Evolutionary conservation across 2,797 vertebrate genomes (phyloP), one percentile per base, ranked within the genome.

Genomic region (Tadarida brasiliensis): DNA sequence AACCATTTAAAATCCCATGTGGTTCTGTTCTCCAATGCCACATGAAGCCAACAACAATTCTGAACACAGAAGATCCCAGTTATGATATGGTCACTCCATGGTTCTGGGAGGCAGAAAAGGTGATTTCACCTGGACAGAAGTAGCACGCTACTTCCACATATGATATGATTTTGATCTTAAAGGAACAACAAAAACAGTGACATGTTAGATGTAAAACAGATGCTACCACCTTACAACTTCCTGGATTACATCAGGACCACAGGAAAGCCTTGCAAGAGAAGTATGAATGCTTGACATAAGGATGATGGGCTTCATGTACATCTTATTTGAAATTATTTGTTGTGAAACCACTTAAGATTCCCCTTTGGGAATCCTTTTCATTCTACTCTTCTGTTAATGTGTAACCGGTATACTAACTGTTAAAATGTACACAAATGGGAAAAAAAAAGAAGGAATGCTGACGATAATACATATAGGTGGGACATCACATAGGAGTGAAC

Each of bases 401-500:
- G 61, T 90, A 67, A 86, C 57, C 85, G 92, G 68, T 80, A 63
- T 76, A 56, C 67, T 73, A 49, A 71, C 30, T 78, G 17, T 67
- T 80, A 89, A 89, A 82, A 93, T 88, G 94, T 67, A 95, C 91
- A 54, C 86, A 97, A 47, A 96, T 97, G 96, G 93, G 97, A 96
- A 91, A 95, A 98, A 68, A 94, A 90, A 97, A 68, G 95, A 94
- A 97, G 82, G 88, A 88, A 97, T 95, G 98, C 96, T 96, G 96
- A 97, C 94, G 35, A 87, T 63, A 95, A 95, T 95, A 98, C 97
- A 98, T 0, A 71, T 90, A 97, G 12, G 95, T 51, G 97, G 97
- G 94, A 98, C 98, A 97, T 8, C 6, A 93, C 95, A 93, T 0
- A 97, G 96, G 86, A 94, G 98, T 96, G 96, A 98, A 96, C 89